Evolutionary conservation across 1,140 invertebrate species (phyloP), one percentile per base, ranked within the genome.

Genomic region (Orius laevigatus): DNA sequence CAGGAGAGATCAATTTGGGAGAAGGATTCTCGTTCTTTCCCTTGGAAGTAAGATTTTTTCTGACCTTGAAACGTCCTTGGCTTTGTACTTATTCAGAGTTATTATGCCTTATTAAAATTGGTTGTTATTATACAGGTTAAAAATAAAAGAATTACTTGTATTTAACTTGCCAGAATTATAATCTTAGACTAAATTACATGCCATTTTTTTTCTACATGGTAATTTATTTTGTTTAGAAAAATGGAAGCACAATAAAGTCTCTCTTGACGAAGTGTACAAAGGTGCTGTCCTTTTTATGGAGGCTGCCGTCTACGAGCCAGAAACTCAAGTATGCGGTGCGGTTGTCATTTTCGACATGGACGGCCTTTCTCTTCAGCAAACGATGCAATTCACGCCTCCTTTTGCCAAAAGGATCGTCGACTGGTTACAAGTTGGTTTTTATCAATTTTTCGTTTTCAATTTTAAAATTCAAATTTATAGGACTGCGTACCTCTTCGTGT

Each of bases 261-360:
- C 66, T 2, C 63, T 87, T 12, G 83, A 86, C 59, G 84, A 87
- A 59, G 76, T 86, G 5, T 86, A 79, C 66, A 85, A 85, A 62
- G 83, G 81, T 1, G 79, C 76, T 51, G 82, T 85, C 0, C 59
- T 86, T 12, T 84, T 81, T 58, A 60, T 85, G 48, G 84, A 87
- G 59, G 78, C 78, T 0, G 82, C 83, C 32, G 80, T 84, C 73
- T 57, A 84, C 55, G 84, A 87, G 59, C 80, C 81, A 0, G 70
- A 73, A 54, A 76, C 80, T 0, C 82, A 87, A 61, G 74, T 86
- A 35, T 71, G 71, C 49, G 84, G 83, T 10, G 81, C 77, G 1
- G 67, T 83, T 5, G 80, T 86, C 11, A 76, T 87, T 39, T 83
- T 87, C 56, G 84, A 87, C 59, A 84, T 86, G 81, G 81, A 86